Conservation (phyloP, 2,113 vertebrate species). For the Dicaeum eximium region DNA sequence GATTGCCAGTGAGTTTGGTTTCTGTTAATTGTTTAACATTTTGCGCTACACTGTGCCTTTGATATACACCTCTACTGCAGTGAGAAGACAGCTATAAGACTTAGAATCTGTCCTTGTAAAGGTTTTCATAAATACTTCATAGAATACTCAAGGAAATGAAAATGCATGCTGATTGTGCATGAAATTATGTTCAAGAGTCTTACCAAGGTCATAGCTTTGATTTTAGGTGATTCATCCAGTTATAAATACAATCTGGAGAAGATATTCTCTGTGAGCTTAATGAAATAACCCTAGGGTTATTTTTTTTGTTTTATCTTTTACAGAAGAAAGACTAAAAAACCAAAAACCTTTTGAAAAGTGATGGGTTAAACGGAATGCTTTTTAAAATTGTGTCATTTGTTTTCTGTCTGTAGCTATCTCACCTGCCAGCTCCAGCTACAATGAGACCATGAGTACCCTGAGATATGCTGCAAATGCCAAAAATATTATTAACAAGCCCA, state of each 20-base stretch:
- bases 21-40: neutral
- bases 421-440: conserved; percentile 90
- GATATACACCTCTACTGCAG: neutral
- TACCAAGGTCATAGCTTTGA: neutral
- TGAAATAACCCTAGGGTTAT: neutral
- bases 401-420: conserved; percentile 83
- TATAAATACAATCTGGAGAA: neutral
- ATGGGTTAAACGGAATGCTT: neutral
- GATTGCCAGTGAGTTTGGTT: conserved; percentile 88
- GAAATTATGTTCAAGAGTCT: neutral
- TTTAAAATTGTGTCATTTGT: neutral
- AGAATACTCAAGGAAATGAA: neutral
- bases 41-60: neutral
- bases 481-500: conserved; percentile 94
- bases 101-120: neutral
- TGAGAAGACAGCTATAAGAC: neutral
- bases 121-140: neutral
- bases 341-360: neutral
- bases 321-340: neutral
- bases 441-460: conserved; percentile 93
- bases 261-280: neutral
- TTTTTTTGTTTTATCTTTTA: neutral
- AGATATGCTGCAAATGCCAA: conserved; percentile 94
- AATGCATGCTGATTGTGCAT: neutral
- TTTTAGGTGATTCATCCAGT: neutral